Evolutionary conservation across 1,140 invertebrate genomes (phyloP).

Genomic region (Achatina immaculata): DNA sequence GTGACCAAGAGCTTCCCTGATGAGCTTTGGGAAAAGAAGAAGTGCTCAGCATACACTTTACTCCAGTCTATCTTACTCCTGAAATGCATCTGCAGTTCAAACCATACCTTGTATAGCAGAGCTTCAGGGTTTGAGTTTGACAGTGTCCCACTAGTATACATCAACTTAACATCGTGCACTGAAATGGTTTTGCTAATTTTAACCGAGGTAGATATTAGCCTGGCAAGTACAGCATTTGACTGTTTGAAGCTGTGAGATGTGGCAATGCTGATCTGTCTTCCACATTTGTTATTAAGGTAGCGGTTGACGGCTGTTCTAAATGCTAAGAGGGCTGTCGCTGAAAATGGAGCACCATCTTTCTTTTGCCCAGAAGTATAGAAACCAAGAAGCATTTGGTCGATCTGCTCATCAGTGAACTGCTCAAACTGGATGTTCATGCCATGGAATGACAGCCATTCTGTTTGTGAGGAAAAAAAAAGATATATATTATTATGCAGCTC

Average conservation of each 20-base stretch:
- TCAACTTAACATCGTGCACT: conserved; percentile 18
- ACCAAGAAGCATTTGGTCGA: conserved; percentile 28
- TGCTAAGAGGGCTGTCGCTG: conserved; percentile 31
- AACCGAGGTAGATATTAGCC: conserved; percentile 12
- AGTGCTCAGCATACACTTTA: conserved; percentile 27
- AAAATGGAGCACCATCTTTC: conserved; percentile 40
- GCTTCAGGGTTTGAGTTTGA: conserved; percentile 34
- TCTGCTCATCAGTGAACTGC: conserved; percentile 25
- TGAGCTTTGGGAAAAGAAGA: conserved; percentile 22
- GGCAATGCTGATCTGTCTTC: conserved; percentile 26
- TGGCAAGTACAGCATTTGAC: conserved; percentile 28
- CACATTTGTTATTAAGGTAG: conserved; percentile 14
- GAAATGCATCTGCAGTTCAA: conserved; percentile 46
- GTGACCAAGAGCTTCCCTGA: conserved; percentile 9
- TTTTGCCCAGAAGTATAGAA: conserved; percentile 38
- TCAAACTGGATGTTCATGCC: conserved; percentile 37
- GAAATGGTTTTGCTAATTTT: conserved; percentile 25
- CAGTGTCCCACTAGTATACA: conserved; percentile 32
- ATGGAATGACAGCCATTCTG: conserved; percentile 32
- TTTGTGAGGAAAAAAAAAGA: conserved; percentile 17
- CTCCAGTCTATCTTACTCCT: conserved; percentile 34
- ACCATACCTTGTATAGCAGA: conserved; percentile 44
- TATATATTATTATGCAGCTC: neutral
- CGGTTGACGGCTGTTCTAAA: conserved; percentile 34
- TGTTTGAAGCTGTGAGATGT: conserved; percentile 28